Base-by-base conservation (phyloP, 2,113 vertebrate species). In the Leptosomus discolor region DNA sequence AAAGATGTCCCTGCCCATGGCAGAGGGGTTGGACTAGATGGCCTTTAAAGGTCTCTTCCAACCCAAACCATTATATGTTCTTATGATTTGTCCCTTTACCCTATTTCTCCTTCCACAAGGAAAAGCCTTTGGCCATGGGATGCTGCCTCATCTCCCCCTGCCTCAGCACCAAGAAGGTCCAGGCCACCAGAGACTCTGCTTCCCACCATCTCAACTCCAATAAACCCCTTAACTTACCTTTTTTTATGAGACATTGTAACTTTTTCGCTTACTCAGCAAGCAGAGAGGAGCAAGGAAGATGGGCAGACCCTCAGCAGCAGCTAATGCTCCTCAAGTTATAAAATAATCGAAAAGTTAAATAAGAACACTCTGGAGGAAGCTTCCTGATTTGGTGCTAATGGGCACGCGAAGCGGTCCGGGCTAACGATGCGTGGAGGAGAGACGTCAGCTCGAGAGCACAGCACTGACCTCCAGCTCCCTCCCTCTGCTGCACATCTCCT, bases 291-390 rank as follows among this genome's bases (percentile, higher is more conserved):
- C 30, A 4, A 36, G 41, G 48, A 92, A 87, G 57, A 82, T 21
- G 61, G 87, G 95, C 84, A 91, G 86, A 71, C 45, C 85, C 76
- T 84, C 11, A 0, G 79, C n/a, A 90, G 84, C 77, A 90, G 83
- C 91, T 94, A 94, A 95, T 53, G 21, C 61, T 96, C 54, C 71
- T 93, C 67, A 86, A 95, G 90, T 94, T 93, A 94, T 77, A 88
- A 88, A 96, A 77, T 95, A 97, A 98, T 95, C 94, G 96, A 91
- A 95, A 98, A 98, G 90, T 85, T 96, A 96, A 93, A 92, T 96
- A 94, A 95, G 85, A 95, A 92, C 54, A 83, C 97, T 67, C 96
- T 94, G n/a, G 93, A 96, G 95, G 51, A 97, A 97, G 91, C 92
- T 93, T 97, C 75, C 71, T 0, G 7, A 74, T 80, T 91, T 69